Evolutionary conservation across 1,140 invertebrate genomes (phyloP), one percentile per base, ranked within the genome.

Genomic region (Bombyx mandarina): DNA sequence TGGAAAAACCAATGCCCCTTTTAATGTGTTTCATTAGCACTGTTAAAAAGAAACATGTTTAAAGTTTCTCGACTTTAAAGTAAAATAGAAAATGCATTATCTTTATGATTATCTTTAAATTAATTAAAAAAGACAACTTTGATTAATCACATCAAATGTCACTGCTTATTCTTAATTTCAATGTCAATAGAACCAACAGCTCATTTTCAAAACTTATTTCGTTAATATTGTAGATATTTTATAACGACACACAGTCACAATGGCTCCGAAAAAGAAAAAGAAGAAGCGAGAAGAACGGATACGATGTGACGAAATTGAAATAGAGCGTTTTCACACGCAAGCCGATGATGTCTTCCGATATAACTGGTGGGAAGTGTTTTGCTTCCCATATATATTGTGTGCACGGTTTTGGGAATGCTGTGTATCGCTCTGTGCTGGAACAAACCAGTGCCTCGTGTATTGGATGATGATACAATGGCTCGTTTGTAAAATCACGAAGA

Each of bases 281-380:
- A 61, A 62, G 49, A 72, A 63, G 48, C 56, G 56, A 10, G 42
- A 54, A 7, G 58, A 71, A n/a, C 58, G 57, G 55, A 67, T 75
- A 45, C 58, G 69, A 0, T 82, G 79, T 22, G 71, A 79, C 57
- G 63, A 72, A 54, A 49, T 75, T 1, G 63, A 78, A 57, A 68
- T 71, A 1, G 69, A 78, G 67, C 56, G 70, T 35, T 82, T 79
- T 63, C 66, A 68, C 49, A 66, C 77, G 1, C 71, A 71, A 35
- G 63, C 67, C 6, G 74, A 82, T 48, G 77, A 82, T 50, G 68
- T 77, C 4, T 75, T 79, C 45, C 58, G 58, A 49, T 78, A 73
- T 54, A 79, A 84, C 43, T 83, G 81, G 79, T 79, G 75, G 67
- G 79, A 83, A 62, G 70, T 84, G n/a, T 80, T 82, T 22, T 86